Evolutionary conservation across 2,888 invertebrate species (phyloP).

Genomic region (Poecilus cupreus): DNA sequence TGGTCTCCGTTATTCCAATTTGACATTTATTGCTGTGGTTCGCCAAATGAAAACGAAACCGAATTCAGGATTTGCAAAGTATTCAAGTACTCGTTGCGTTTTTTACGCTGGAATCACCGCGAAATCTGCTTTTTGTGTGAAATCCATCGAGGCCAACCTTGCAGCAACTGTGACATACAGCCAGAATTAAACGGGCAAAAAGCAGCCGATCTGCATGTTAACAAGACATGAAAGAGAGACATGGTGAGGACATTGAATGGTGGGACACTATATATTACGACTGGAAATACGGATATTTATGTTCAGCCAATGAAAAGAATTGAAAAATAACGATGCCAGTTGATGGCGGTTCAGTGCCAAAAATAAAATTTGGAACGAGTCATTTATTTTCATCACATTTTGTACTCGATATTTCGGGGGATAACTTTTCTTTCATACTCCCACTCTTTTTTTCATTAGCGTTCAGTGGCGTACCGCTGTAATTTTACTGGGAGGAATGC

Average conservation of each 20-base stretch:
- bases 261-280: constrained; percentile 5
- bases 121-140: too few species aligned
- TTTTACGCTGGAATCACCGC: background rate
- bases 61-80: background rate
- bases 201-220: background rate
- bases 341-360: constrained; percentile 36
- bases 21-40: background rate
- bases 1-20: background rate
- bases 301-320: constrained; percentile 35
- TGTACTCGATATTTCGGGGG: constrained; percentile 41
- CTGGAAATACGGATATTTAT: constrained; percentile 28
- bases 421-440: constrained; percentile 29
- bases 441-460: background rate
- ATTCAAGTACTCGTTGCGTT: background rate
- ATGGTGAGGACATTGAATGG: background rate
- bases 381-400: constrained; percentile 49
- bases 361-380: constrained; percentile 37
- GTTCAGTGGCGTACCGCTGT: background rate
- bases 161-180: background rate
- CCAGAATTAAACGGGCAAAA: background rate
- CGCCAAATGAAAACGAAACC: background rate
- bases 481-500: background rate
- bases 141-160: too few species aligned
- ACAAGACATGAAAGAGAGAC: constrained; percentile 1
- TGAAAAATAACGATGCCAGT: constrained; percentile 30